Conservation (phyloP, 2,797 vertebrate species). For the Lophotriccus pileatus region DNA sequence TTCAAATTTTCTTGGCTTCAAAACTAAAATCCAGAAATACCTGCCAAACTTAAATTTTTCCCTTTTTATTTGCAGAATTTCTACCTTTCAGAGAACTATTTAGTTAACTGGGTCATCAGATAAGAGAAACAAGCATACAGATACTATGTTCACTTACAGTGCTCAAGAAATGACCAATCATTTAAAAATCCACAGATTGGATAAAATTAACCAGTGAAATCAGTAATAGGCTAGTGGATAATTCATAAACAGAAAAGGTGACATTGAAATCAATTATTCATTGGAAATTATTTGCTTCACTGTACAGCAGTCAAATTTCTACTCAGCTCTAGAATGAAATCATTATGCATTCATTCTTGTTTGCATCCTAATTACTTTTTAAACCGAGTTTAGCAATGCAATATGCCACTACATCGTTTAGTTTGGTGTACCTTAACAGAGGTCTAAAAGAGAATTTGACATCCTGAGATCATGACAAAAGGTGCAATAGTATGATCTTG, state of each 20-base stretch:
- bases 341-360: not conserved
- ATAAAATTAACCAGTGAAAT: not conserved
- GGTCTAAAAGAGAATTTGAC: not conserved
- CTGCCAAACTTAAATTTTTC: not conserved
- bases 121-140: not conserved
- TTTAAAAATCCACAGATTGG: not conserved
- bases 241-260: conserved; percentile 37
- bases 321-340: not conserved
- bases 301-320: conserved; percentile 22
- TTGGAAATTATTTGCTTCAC: conserved; percentile 37
- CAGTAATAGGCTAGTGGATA: not conserved
- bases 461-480: not conserved
- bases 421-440: not conserved
- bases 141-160: not conserved
- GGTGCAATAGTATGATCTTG: not conserved
- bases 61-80: not conserved
- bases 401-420: not conserved
- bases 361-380: conserved; percentile 53
- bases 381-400: not conserved
- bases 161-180: not conserved
- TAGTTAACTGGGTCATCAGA: not conserved
- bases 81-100: not conserved
- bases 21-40: not conserved
- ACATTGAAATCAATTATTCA: conserved; percentile 64
- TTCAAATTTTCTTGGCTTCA: not conserved